Evolutionary conservation across 2,888 invertebrate species (phyloP), one percentile per base, ranked within the genome.

Genomic region (Seira ritae): DNA sequence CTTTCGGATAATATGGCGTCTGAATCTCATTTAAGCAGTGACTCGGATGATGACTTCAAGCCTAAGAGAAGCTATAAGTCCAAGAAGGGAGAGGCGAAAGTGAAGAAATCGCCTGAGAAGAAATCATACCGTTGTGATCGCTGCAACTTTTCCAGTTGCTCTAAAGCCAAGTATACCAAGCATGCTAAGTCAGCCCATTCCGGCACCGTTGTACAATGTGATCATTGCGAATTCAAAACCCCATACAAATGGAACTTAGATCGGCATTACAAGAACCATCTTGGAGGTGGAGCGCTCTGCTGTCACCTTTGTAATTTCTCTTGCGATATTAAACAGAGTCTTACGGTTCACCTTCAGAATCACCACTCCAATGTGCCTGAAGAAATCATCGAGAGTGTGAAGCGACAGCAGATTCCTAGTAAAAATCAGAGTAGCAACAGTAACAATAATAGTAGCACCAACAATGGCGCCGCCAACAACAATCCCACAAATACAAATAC

Each of bases 201-300:
- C 81, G 96, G 96, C 95, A 97, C 95, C 89, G 97, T 96, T 95
- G 97, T 96, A 89, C 97, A 97, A 91, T 98, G 98, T 91, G 95
- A 95, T 80, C 94, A 96, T 91, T 98, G 98, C 91, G 96, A 97
- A 90, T 98, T 98, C 91, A 94, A 96, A 86, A 97, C 97, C 19
- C 96, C 97, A 22, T 96, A 96, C 92, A 92, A 92, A 91, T 97
- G 97, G 95, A 98, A 98, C 91, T 68, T 80, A 22, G 98, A 98
- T 90, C 93, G 98, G 6, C 98, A 98, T 91, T 95, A 96, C 93
- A 95, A 96, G 91, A 97, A 97, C 91, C 97, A 97, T 92, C 95
- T 87, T 20, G 96, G 96, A 1, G 94, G 93, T 77, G 96, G 96
- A n/a, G 94, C 94, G 85, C 96, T 95, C 91, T 94, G 94, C 90